These are phyloP conservation scores for Achlya flavicornis DNA, from an alignment of 2,888 invertebrate genomes.

Conservation along the genomic window DNA sequence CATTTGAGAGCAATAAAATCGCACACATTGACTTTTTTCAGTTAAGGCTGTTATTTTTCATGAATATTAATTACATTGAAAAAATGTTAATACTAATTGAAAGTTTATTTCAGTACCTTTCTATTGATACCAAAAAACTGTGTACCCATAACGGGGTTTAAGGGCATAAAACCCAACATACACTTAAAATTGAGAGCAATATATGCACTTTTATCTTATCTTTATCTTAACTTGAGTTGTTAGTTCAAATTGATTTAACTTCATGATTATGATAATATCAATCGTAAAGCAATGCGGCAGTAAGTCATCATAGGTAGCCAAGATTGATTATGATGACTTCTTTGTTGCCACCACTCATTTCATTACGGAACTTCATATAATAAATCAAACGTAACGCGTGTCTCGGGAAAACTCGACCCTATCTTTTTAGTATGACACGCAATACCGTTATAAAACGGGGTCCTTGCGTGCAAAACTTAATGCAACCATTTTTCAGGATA, in stretches of 20 bases:
- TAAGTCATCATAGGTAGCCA: neutral
- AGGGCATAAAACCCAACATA: too few relatives aligned
- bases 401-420: conserved; percentile 20
- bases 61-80: too few relatives aligned
- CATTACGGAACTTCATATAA: conserved; percentile 13
- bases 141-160: too few relatives aligned
- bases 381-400: conserved; percentile 27
- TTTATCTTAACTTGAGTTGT: too few relatives aligned
- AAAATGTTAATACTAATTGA: too few relatives aligned
- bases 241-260: neutral
- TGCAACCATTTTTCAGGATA: conserved; percentile 18
- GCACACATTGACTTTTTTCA: too few relatives aligned
- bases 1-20: too few relatives aligned
- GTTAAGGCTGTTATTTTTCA: too few relatives aligned
- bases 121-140: too few relatives aligned
- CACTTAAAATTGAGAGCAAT: too few relatives aligned
- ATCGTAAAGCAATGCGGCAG: neutral
- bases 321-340: neutral
- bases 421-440: conserved; percentile 35
- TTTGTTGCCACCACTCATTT: neutral
- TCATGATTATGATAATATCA: neutral
- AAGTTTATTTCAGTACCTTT: too few relatives aligned
- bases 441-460: conserved; percentile 38
- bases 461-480: conserved; percentile 14
- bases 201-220: too few relatives aligned